These are phyloP conservation scores for Vulpes ferrilata DNA, from an alignment of 2,113 vertebrate species.

Conservation along the genomic window DNA sequence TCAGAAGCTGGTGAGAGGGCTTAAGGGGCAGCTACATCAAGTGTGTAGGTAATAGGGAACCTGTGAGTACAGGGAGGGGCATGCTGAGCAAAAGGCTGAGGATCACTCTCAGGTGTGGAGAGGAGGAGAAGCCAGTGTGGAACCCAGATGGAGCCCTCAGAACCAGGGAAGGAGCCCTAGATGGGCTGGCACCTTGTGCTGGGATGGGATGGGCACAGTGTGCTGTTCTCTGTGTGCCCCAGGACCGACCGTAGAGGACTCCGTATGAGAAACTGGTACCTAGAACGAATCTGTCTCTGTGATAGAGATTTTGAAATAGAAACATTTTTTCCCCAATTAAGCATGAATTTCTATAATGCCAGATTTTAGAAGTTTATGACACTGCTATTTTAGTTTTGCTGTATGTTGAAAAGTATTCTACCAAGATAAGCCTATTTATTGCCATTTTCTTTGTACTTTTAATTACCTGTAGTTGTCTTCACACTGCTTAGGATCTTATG, in stretches of 20 bases:
- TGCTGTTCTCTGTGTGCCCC: rapidly evolving
- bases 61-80: not conserved
- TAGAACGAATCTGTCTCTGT: not conserved
- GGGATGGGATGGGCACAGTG: too few species aligned
- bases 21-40: not conserved
- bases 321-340: not conserved
- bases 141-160: not conserved
- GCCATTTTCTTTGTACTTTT: not conserved
- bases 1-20: not conserved
- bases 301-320: not conserved
- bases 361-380: not conserved
- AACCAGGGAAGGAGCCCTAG: rapidly evolving
- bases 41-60: not conserved
- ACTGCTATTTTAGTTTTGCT: constrained; percentile 30
- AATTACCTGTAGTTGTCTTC: constrained; percentile 9
- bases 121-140: not conserved
- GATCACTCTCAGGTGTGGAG: rapidly evolving
- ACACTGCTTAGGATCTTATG: not conserved
- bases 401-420: not conserved
- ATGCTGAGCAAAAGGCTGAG: not conserved
- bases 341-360: not conserved
- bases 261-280: not conserved
- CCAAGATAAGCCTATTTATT: not conserved
- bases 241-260: rapidly evolving
- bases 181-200: too few species aligned